Base-by-base conservation (phyloP, 2,888 invertebrate species). In the Augiades crinisus region DNA sequence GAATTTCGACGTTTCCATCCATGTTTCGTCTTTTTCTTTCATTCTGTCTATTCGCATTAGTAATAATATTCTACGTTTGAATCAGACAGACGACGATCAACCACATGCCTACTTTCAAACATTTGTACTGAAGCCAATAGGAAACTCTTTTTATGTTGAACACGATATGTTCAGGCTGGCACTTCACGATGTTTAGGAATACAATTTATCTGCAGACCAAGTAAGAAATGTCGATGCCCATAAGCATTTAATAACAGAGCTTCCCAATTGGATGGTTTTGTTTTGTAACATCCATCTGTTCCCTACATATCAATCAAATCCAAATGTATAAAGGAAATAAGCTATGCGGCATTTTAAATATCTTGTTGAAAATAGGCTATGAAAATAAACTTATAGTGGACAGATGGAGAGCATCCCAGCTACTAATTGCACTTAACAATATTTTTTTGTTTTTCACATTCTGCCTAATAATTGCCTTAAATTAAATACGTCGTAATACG, bases 81-180 rank as follows among this genome's bases (percentile, higher is more conserved):
- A 83, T 80, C 92, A 98, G 98, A 98, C 97, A 68, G 98, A 98
- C 87, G 97, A 98, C 70, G 98, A 98, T 91, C 96, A 94, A 75
- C 96, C 97, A 65, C 97, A 98, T 82, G 95, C 96, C 65, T 99
- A 97, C 91, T 94, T 94, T 77, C 98, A 99, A 91, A 95, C 95
- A 64, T 98, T 98, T 93, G 94, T 97, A 70, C 91, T 98, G 90
- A 97, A 96, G 91, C 96, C 96, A 65, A 93, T 95, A 79, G 95
- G 93, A 81, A 94, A 92, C 80, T 95, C 95, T 79, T 98, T 95
- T 92, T 98, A 95, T 91, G 94, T 98, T 79, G 96, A 96, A 89
- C 97, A 98, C 86, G 98, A 98, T 89, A 94, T 97, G 84, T 98
- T 98, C 92, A 93, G 98, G 83, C 93, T 98, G 78, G 95, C 96